Percentiles rank a stretch among this genome's conserved stretches.
phyloP scores from a whole-genome alignment of 1,140 invertebrate genomes.

The Panagrolaimus sp. region DNA sequence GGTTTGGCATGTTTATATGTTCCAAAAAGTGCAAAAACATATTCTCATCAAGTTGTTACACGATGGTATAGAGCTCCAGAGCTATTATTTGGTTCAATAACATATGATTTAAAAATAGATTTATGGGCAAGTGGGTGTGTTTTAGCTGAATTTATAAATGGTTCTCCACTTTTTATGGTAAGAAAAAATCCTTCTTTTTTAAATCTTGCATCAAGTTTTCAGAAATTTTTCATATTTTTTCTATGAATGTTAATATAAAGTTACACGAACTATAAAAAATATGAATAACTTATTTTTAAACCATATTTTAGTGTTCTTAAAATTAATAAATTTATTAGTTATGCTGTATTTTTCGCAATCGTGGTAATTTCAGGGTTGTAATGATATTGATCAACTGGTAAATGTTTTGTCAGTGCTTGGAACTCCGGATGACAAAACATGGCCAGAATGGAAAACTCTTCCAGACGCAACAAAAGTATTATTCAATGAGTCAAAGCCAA shows the following conservation, averaged over 20 bases:
- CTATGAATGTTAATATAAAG: too few relatives aligned
- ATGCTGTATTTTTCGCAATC: constrained; percentile 17
- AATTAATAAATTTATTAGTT: too few relatives aligned
- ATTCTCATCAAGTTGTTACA: constrained; percentile 68
- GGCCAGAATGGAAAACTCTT: constrained; percentile 70
- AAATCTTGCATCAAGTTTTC: background rate
- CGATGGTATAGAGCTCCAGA: constrained; percentile 92
- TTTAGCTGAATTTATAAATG: constrained; percentile 75
- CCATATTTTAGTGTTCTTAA: too few relatives aligned
- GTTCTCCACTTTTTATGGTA: constrained; percentile 81
- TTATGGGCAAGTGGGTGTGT: constrained; percentile 90
- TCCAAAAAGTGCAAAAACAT: constrained; percentile 61
- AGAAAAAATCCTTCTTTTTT: constrained; percentile 49
- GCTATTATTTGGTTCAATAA: constrained; percentile 80
- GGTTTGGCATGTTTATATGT: constrained; percentile 70
- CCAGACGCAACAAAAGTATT: constrained; percentile 93
- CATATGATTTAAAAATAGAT: constrained; percentile 75
- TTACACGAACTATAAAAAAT: too few relatives aligned
- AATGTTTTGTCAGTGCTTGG: constrained; percentile 80
- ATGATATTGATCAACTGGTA: constrained; percentile 91
- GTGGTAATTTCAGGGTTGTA: constrained; percentile 71
- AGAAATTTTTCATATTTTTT: too few relatives aligned
- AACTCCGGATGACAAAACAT: constrained; percentile 71
- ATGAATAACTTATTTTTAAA: too few relatives aligned
- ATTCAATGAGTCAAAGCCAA: constrained; percentile 91